Percentiles rank a stretch among this genome's conserved stretches.
phyloP scores from a whole-genome alignment of 2,113 vertebrate species.

The Rynchops niger region DNA sequence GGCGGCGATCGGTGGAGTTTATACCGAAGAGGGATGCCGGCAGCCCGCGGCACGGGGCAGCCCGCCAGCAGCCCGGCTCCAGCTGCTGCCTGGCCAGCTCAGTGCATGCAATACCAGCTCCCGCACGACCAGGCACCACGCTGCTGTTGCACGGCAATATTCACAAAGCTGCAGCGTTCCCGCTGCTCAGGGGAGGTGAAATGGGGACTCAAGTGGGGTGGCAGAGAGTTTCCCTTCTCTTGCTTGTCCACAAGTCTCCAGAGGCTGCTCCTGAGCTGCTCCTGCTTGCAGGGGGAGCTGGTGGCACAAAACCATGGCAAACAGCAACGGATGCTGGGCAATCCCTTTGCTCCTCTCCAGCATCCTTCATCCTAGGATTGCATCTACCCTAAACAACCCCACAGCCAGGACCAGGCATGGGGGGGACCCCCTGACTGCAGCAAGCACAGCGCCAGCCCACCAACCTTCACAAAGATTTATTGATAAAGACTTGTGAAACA shows the following conservation, averaged over 20 bases:
- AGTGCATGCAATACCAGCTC: background rate
- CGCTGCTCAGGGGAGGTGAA: background rate
- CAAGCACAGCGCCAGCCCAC: background rate
- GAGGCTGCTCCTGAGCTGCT: background rate
- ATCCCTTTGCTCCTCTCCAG: background rate
- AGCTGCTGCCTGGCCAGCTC: background rate
- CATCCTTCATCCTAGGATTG: background rate
- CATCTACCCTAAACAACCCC: background rate
- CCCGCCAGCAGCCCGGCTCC: background rate
- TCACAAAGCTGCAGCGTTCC: background rate
- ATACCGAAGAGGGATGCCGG: rapidly evolving
- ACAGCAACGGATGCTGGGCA: background rate
- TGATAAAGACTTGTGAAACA: background rate
- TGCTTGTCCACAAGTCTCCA: background rate
- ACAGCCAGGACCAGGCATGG: background rate
- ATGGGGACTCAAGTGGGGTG: background rate
- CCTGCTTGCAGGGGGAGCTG: background rate
- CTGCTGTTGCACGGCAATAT: background rate
- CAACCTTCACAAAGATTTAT: background rate
- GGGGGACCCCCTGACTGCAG: background rate
- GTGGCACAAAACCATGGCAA: background rate
- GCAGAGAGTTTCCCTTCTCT: background rate
- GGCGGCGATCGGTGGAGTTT: background rate
- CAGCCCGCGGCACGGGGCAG: background rate
- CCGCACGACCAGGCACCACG: background rate